These are phyloP conservation scores for Hemicordylus capensis DNA, from an alignment of 2,113 vertebrate genomes.

Conservation along the genomic window DNA sequence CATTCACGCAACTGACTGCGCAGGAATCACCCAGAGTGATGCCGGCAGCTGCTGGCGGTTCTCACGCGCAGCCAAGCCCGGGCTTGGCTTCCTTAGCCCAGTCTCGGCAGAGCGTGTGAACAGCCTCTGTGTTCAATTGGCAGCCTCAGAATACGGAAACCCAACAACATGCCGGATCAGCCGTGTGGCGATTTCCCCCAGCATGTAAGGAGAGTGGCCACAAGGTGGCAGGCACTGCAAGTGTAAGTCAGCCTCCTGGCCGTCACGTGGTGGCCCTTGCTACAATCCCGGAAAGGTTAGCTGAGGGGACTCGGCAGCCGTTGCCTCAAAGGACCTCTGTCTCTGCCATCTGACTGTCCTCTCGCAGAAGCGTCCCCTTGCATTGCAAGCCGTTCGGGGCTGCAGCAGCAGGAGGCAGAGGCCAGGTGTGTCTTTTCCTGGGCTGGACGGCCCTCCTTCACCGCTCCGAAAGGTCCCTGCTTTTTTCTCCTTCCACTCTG, in stretches of 20 bases:
- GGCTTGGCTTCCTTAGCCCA: no score
- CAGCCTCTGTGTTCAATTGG: no score
- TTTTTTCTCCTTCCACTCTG: not conserved
- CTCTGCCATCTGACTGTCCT: not conserved
- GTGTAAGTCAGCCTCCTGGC: not conserved
- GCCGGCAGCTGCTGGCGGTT: no score
- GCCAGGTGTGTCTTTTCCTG: not conserved
- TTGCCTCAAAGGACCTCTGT: not conserved
- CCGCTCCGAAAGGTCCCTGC: not conserved
- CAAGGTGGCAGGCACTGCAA: constrained; percentile 65
- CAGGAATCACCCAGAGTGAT: no score
- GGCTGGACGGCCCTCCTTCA: not conserved
- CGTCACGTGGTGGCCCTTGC: not conserved
- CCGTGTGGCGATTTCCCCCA: no score
- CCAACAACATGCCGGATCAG: no score
- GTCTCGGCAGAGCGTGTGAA: no score
- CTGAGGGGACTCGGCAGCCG: not conserved
- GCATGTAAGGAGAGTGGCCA: constrained; percentile 20
- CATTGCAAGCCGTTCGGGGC: no score
- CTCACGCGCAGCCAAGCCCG: no score
- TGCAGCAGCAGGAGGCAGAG: not conserved
- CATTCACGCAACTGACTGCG: no score
- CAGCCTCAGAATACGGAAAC: no score
- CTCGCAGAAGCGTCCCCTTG: no score
- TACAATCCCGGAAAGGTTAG: not conserved